These are phyloP conservation scores for Arenicola marina DNA, from an alignment of 2,888 invertebrate species.

Conservation along the genomic window DNA sequence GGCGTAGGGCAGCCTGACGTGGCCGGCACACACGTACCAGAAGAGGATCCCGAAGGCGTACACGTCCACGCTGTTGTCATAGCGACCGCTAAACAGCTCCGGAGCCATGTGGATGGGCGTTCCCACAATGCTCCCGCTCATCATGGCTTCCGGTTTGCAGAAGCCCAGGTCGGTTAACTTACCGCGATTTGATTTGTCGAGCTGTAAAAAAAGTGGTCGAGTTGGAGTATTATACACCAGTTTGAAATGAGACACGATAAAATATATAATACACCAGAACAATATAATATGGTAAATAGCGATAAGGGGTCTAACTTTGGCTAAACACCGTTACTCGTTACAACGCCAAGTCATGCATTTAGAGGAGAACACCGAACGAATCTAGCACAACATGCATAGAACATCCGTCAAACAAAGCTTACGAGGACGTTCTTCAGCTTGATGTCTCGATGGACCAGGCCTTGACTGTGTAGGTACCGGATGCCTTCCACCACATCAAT, in stretches of 20 bases:
- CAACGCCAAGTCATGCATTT: too few species aligned
- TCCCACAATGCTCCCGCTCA: constrained; percentile 86
- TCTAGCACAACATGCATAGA: too few species aligned
- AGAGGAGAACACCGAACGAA: too few species aligned
- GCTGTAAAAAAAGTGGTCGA: too few species aligned
- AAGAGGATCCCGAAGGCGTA: constrained; percentile 89
- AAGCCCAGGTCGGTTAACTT: constrained; percentile 87
- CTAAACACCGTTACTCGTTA: too few species aligned
- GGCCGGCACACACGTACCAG: constrained; percentile 87
- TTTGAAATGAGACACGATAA: too few species aligned
- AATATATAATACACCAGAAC: too few species aligned
- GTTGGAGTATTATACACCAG: too few species aligned
- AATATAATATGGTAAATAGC: too few species aligned
- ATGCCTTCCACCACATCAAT: constrained; percentile 86
- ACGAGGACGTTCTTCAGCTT: constrained; percentile 87
- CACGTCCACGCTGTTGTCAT: constrained; percentile 83
- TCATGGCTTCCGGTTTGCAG: constrained; percentile 87
- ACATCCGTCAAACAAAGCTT: too few species aligned
- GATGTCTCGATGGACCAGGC: constrained; percentile 85
- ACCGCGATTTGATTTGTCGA: constrained; percentile 75
- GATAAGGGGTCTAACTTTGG: too few species aligned
- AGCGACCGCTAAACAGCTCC: constrained; percentile 77
- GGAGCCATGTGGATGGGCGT: constrained; percentile 89
- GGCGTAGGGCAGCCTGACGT: constrained; percentile 75
- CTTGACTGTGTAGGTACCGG: constrained; percentile 84